A percentile compares a stretch with the other conserved stretches of the same genome.
Conservation (phyloP, 2,113 vertebrate species). For the Gracilinanus agilis region DNA sequence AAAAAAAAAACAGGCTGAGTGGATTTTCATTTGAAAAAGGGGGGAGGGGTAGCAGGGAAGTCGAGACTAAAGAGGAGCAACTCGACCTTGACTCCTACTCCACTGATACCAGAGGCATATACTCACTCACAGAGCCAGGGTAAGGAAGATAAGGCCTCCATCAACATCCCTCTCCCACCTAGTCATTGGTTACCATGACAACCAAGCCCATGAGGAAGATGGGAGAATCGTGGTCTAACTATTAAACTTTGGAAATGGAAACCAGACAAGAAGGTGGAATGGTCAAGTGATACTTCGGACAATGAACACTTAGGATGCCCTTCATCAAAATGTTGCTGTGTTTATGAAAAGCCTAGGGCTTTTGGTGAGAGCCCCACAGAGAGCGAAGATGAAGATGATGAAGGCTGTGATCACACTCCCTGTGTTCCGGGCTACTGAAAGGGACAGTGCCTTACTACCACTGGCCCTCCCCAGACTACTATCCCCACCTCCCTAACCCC, state of each 20-base stretch:
- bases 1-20: neutral
- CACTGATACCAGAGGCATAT: neutral
- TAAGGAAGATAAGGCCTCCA: constrained; percentile 32
- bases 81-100: too few relatives aligned
- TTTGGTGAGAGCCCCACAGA: constrained; percentile 95
- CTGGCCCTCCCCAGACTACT: constrained; percentile 72
- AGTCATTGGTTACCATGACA: constrained; percentile 89
- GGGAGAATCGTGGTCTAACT: constrained; percentile 91
- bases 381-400: constrained; percentile 91
- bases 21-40: neutral
- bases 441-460: constrained; percentile 62
- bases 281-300: constrained; percentile 94
- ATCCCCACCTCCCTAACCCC: constrained; percentile 69
- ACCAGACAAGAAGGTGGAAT: constrained; percentile 93
- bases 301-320: constrained; percentile 94
- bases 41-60: constrained; percentile 46
- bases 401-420: constrained; percentile 92
- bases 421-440: too few relatives aligned
- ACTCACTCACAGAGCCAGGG: constrained; percentile 24
- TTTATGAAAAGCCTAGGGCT: constrained; percentile 94
- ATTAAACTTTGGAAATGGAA: constrained; percentile 95
- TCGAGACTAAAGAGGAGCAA: constrained; percentile 53
- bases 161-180: constrained; percentile 30
- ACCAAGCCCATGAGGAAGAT: constrained; percentile 77
- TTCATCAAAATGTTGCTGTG: constrained; percentile 95